Evolutionary conservation across 1,140 invertebrate species (phyloP).

Genomic region (Achatina immaculata): DNA sequence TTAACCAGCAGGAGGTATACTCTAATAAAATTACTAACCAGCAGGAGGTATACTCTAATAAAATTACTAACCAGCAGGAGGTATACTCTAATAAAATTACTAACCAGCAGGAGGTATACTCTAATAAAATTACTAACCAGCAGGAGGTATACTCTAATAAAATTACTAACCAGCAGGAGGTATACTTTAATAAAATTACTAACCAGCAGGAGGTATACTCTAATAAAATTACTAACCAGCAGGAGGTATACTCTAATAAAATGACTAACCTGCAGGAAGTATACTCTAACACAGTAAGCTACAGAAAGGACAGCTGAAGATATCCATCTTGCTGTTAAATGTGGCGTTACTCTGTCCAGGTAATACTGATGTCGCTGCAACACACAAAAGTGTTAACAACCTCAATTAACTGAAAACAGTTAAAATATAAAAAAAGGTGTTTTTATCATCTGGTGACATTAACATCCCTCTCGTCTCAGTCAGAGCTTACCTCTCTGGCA

Average conservation of each 20-base stretch:
- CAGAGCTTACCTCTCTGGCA: too few relatives aligned
- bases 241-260: neutral
- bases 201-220: slow-evolving; percentile 15
- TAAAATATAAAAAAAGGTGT: too few relatives aligned
- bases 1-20: too few relatives aligned
- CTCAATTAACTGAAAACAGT: too few relatives aligned
- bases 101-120: neutral
- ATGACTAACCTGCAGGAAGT: slow-evolving; percentile 57
- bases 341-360: slow-evolving; percentile 60
- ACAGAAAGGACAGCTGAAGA: slow-evolving; percentile 45
- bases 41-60: too few relatives aligned
- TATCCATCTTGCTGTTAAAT: slow-evolving; percentile 55
- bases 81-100: too few relatives aligned
- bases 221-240: neutral
- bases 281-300: slow-evolving; percentile 58
- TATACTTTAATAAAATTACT: neutral
- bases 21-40: too few relatives aligned
- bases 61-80: too few relatives aligned
- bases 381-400: too few relatives aligned
- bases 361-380: slow-evolving; percentile 58
- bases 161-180: neutral
- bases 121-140: neutral
- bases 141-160: too few relatives aligned
- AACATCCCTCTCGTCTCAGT: too few relatives aligned
- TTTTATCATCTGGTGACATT: too few relatives aligned